phyloP scores from a whole-genome alignment of 2,888 invertebrate species.

The Acanthacorydalis orientalis region DNA sequence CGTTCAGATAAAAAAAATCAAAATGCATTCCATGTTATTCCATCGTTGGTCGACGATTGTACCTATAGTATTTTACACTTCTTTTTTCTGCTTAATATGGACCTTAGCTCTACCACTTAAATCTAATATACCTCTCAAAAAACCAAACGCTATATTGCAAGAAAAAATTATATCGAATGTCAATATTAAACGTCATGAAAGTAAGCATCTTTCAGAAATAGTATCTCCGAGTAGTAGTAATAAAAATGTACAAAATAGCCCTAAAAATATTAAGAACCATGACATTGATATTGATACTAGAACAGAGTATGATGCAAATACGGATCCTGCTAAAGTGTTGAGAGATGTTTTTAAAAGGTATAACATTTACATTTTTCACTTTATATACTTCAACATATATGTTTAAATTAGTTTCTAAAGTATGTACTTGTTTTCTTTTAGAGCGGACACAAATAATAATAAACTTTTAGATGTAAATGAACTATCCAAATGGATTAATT shows the following conservation, averaged over 20 bases:
- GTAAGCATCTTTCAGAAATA: constrained; percentile 3
- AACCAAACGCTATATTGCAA: background rate
- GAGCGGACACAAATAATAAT: constrained; percentile 43
- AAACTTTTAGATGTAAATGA: constrained; percentile 40
- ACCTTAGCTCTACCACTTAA: constrained; percentile 29
- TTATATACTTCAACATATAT: background rate
- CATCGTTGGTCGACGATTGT: constrained; percentile 35
- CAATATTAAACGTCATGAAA: background rate
- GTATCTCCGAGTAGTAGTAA: constrained; percentile 3
- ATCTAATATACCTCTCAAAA: constrained; percentile 15
- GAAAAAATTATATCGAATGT: background rate
- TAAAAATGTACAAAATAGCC: constrained; percentile 9
- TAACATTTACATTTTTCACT: constrained; percentile 1
- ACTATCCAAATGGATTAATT: constrained; percentile 45
- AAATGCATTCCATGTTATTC: constrained; percentile 12
- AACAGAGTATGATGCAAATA: constrained; percentile 20
- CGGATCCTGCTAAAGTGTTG: constrained; percentile 21
- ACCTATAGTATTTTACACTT: constrained; percentile 34
- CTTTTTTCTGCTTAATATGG: constrained; percentile 34
- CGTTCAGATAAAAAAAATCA: background rate
- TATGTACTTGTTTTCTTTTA: constrained; percentile 16
- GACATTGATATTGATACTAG: constrained; percentile 28
- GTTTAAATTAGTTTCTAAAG: background rate
- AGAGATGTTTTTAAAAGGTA: constrained; percentile 25
- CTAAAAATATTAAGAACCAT: constrained; percentile 25